A percentile compares a stretch with the other conserved stretches of the same genome.
These are phyloP conservation scores for Parochlus steinenii DNA, from an alignment of 2,888 invertebrate species.

Conservation along the genomic window DNA sequence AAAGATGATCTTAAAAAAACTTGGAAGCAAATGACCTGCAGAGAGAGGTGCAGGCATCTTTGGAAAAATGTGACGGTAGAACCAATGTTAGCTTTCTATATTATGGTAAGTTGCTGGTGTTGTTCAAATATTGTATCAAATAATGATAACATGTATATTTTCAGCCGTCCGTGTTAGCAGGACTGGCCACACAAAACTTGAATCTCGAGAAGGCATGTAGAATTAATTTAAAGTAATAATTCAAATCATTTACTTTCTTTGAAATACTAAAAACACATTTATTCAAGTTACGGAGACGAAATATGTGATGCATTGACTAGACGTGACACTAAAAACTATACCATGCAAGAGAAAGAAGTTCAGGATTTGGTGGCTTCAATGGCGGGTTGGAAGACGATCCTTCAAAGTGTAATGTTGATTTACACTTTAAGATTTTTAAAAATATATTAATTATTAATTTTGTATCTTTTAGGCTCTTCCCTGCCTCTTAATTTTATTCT, in stretches of 20 bases:
- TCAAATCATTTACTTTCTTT: too few relatives aligned
- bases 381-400: constrained; percentile 71
- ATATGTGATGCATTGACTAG: constrained; percentile 61
- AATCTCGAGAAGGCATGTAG: constrained; percentile 76
- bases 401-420: constrained; percentile 49
- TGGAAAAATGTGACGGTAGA: constrained; percentile 45
- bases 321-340: constrained; percentile 45
- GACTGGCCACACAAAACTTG: constrained; percentile 66
- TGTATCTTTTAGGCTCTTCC: too few relatives aligned
- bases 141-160: too few relatives aligned
- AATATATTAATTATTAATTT: too few relatives aligned
- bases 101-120: too few relatives aligned
- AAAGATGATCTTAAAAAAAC: too few relatives aligned
- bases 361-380: constrained; percentile 63
- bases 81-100: constrained; percentile 44
- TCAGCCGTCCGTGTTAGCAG: constrained; percentile 49
- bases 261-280: too few relatives aligned
- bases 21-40: constrained; percentile 26
- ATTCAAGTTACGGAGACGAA: constrained; percentile 48
- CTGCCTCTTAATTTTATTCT: constrained; percentile 36
- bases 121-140: too few relatives aligned
- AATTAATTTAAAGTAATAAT: constrained; percentile 62
- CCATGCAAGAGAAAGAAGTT: constrained; percentile 43
- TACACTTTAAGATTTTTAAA: too few relatives aligned
- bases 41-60: constrained; percentile 32